Evolutionary conservation across 30 jellyfish, hydroid and myxozoan species (phyloP), one percentile per base, ranked within the genome.

Genomic region (Aurelia aurita complex sp. Pacific): DNA sequence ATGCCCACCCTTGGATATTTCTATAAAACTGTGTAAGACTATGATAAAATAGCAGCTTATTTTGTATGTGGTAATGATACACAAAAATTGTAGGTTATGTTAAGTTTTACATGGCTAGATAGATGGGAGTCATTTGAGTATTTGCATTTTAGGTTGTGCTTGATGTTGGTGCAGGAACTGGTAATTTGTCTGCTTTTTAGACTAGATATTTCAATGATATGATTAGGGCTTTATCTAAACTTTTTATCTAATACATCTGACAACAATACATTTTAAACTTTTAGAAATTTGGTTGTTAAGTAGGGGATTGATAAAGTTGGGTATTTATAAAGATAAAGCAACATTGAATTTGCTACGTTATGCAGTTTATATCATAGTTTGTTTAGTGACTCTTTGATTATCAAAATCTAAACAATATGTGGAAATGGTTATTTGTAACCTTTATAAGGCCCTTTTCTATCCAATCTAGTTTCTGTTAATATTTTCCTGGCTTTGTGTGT

Each of bases 151-250:
- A 94, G 98, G 98, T 96, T 72, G 96, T 96, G 9, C 93, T 96
- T 79, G 99, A 96, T 90, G 99, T 96, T 70, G 99, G 99, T 33
- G 98, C 99, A 36, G 99, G 99, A 59, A 90, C 99, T 65, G 99
- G 99, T 96, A 80, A 82, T 19, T 43, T 32, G 57, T 46, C 57
- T 46, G 57, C 57, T 46, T 4, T 46, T 9, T 46, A 46, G 8
- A 34, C 46, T 79, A 32, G 32, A 34, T 77, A 54, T 15, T 19
- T 74, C 17, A 54, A 12, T 23, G 8, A 12, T 19, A 10, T 52
- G n/a, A 51, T 5, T 34, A 14, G 35, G 11, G 4, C 67, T 51
- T 14, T 36, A 1, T 38, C 3, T 13, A 9, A 55, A 72, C 2
- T 72, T 42, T 51, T 18, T 0, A 14, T 67, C 77, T 14, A 35